Evolutionary conservation across 2,797 vertebrate genomes (phyloP).

Genomic region (Pangasius sanitwongsei): DNA sequence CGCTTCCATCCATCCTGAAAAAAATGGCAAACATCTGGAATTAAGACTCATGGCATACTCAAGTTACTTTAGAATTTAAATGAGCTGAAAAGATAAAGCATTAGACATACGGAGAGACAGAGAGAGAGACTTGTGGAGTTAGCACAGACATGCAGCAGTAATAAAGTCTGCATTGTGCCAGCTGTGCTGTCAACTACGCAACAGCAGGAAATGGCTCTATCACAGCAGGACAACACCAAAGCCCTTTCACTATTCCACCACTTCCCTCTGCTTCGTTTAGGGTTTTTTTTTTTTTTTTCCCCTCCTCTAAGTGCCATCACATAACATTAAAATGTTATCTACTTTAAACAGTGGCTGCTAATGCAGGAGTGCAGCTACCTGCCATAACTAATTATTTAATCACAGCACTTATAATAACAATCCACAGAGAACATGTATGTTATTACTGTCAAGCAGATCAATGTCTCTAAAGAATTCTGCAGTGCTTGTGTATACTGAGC

Average conservation of each 20-base stretch:
- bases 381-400: conserved; percentile 39
- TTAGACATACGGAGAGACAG: not conserved
- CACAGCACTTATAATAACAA: conserved; percentile 40
- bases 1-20: no score
- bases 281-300: conserved; percentile 32
- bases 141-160: conserved; percentile 36
- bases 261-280: conserved; percentile 53
- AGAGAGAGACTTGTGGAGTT: conserved; percentile 27
- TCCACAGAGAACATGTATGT: conserved; percentile 37
- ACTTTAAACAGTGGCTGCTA: conserved; percentile 29
- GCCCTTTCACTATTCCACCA: conserved; percentile 42
- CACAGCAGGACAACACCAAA: conserved; percentile 49
- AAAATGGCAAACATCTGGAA: conserved; percentile 30
- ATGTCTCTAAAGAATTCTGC: conserved; percentile 32
- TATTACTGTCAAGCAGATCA: conserved; percentile 45
- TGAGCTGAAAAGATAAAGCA: conserved; percentile 14
- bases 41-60: not conserved
- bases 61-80: conserved; percentile 17
- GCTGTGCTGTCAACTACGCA: conserved; percentile 40
- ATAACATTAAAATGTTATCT: not conserved
- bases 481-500: conserved; percentile 23
- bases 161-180: conserved; percentile 45
- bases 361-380: conserved; percentile 27
- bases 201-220: conserved; percentile 58
- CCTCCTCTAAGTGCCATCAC: not conserved